These are phyloP conservation scores for Alectoris magna DNA, from an alignment of 2,797 vertebrate species.

Conservation along the genomic window DNA sequence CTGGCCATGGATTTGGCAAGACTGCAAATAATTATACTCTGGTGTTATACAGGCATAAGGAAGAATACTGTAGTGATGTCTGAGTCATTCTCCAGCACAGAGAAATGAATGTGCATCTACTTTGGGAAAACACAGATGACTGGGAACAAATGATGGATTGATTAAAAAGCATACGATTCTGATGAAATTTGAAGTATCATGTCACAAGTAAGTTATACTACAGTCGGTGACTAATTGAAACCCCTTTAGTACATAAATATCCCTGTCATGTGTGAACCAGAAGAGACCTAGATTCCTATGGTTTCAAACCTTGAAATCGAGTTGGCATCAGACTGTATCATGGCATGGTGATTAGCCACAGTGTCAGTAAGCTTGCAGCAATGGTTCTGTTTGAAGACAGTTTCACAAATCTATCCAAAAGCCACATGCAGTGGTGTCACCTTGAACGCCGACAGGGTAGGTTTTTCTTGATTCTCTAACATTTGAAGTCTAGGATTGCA, in stretches of 20 bases:
- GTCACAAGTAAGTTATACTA: slow-evolving; percentile 41
- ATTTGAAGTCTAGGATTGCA: slow-evolving; percentile 11
- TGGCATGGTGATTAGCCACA: slow-evolving; percentile 33
- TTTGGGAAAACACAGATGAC: slow-evolving; percentile 51
- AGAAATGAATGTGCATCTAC: slow-evolving; percentile 44
- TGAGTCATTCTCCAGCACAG: slow-evolving; percentile 33
- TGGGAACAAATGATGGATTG: slow-evolving; percentile 54
- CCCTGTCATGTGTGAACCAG: slow-evolving; percentile 57
- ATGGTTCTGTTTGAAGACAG: slow-evolving; percentile 46
- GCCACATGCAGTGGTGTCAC: slow-evolving; percentile 39
- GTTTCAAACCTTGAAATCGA: slow-evolving; percentile 49
- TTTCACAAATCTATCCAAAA: slow-evolving; percentile 39
- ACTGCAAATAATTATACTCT: slow-evolving; percentile 14
- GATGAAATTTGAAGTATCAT: slow-evolving; percentile 37
- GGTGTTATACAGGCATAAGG: slow-evolving; percentile 3
- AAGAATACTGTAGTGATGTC: slow-evolving; percentile 30
- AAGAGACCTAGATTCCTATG: slow-evolving; percentile 54
- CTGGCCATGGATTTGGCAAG: slow-evolving; percentile 55
- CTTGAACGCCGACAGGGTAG: slow-evolving; percentile 13
- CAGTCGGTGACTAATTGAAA: slow-evolving; percentile 26
- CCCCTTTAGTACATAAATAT: slow-evolving; percentile 42
- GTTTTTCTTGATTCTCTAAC: slow-evolving; percentile 20
- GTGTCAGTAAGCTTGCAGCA: slow-evolving; percentile 7
- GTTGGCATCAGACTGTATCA: slow-evolving; percentile 46
- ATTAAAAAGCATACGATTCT: slow-evolving; percentile 61